Percentiles rank a stretch among this genome's conserved stretches.
phyloP scores from a whole-genome alignment of 1,140 invertebrate species.

The Atta colombica region DNA sequence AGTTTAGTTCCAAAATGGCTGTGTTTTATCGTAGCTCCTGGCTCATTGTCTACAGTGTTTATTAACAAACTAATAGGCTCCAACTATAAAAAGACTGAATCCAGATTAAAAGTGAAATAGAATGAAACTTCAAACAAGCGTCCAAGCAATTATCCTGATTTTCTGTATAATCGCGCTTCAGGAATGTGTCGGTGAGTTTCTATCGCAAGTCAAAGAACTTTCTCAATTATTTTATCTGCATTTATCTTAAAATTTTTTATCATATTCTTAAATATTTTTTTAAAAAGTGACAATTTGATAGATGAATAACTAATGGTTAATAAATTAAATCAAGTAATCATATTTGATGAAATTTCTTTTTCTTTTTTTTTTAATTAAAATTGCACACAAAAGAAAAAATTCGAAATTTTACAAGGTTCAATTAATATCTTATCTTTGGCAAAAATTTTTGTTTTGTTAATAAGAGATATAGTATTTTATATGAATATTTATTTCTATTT shows the following conservation, averaged over 20 bases:
- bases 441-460: conserved; percentile 6
- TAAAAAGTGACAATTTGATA: neutral
- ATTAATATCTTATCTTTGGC: conserved; percentile 5
- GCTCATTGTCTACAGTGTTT: neutral
- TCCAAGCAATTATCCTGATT: conserved; percentile 40
- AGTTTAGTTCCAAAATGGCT: conserved; percentile 82
- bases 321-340: neutral
- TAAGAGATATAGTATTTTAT: neutral
- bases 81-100: conserved; percentile 5
- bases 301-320: neutral
- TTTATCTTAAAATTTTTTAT: neutral
- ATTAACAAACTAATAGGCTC: neutral
- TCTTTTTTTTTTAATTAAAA: neutral
- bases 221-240: conserved; percentile 22
- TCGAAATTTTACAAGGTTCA: neutral
- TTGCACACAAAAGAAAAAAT: neutral
- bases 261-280: conserved; percentile 3
- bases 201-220: neutral
- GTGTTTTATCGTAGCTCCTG: conserved; percentile 68
- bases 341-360: neutral
- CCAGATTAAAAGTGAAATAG: conserved; percentile 17
- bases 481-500: neutral
- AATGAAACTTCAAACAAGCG: conserved; percentile 60
- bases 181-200: conserved; percentile 67
- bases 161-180: conserved; percentile 51